phyloP scores from a whole-genome alignment of 2,113 vertebrate genomes.

The Cyphomyrus plagiostoma region DNA sequence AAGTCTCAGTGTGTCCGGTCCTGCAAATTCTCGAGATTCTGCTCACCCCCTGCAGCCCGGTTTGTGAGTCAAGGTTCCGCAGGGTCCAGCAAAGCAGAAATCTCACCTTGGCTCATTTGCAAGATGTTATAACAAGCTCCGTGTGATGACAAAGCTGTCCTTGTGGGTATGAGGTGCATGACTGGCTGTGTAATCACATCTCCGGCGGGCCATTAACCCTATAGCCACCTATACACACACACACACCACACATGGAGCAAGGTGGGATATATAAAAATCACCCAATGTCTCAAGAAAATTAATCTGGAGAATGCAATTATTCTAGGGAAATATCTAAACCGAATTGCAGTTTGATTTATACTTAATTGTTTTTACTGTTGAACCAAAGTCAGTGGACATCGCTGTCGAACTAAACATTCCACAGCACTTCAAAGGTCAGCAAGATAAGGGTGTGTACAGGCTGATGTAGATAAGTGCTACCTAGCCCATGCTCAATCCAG shows the following conservation, averaged over 20 bases:
- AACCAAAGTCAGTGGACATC: background rate
- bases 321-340: background rate
- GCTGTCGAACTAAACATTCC: background rate
- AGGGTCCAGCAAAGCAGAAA: background rate
- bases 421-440: background rate
- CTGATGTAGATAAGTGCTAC: background rate
- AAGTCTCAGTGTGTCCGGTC: background rate
- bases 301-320: background rate
- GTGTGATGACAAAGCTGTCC: background rate
- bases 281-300: background rate
- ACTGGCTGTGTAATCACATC: background rate
- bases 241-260: background rate
- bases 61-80: background rate
- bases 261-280: background rate
- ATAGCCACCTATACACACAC: no score
- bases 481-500: background rate
- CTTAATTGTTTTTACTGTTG: background rate
- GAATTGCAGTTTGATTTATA: background rate
- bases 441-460: background rate
- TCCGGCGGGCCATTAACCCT: background rate
- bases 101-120: constrained; percentile 3
- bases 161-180: background rate
- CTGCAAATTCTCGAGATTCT: background rate
- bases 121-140: background rate
- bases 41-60: background rate